Evolutionary conservation across 1,140 invertebrate species (phyloP), one percentile per base, ranked within the genome.

Genomic region (Drosophila sp.): DNA sequence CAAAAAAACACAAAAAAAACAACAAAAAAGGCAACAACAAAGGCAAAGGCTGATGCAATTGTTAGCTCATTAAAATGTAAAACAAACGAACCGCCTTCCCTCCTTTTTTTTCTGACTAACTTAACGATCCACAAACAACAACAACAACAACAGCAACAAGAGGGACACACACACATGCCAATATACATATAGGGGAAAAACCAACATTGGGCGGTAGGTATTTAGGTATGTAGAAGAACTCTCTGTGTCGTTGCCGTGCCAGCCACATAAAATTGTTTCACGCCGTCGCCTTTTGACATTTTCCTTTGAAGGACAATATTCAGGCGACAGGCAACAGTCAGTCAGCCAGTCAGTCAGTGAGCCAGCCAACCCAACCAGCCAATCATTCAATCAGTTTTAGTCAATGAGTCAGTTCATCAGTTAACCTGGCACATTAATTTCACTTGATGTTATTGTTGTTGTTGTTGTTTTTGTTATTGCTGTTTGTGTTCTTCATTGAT

Each of bases 51-150:
- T 87, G 83, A 87, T 87, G 83, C 83, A 87, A 87, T 77, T 87
- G 79, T 79, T 83, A 72, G 79, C 70, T 87, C 82, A 86, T 86
- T 86, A 72, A 73, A 79, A 82, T 82, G 72, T 87, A 55, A 71
- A 79, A 73, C 76, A 76, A 79, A 76, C 66, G 66, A 33, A 3
- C 2, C 1, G n/a, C 27, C 23, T 23, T 27, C 2, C 62, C 62
- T 30, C 57, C 60, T 41, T 35, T 55, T 27, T 35, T 25, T 50
- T 25, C 44, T 5, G 17, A 47, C 56, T 41, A 54, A 67, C 64
- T 71, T 76, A 76, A 76, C 76, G 67, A 79, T 67, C 63, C 44
- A 41, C 44, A 50, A 27, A 23, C n/a, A 44, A 44, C 11, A 69
- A 50, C 63, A 67, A 67, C 47, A 41, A 3, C 32, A 3, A 1